phyloP scores from a whole-genome alignment of 2,888 invertebrate species.

The Thumatha senex region DNA sequence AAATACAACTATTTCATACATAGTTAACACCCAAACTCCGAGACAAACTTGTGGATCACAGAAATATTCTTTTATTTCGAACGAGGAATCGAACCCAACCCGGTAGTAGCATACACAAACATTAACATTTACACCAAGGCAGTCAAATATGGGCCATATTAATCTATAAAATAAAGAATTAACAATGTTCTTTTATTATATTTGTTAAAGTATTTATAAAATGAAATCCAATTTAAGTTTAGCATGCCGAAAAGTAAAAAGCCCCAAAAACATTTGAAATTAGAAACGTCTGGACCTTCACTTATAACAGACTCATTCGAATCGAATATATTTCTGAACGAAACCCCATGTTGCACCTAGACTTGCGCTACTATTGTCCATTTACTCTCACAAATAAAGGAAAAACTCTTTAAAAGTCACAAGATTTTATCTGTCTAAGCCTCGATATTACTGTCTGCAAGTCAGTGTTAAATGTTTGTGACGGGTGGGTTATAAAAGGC shows the following conservation, averaged over 20 bases:
- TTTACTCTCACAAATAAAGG: slow-evolving; percentile 44
- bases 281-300: slow-evolving; percentile 19
- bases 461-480: slow-evolving; percentile 66
- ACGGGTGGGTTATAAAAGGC: slow-evolving; percentile 47
- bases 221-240: slow-evolving; percentile 6
- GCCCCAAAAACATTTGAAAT: slow-evolving; percentile 16
- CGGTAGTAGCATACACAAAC: no score
- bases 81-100: no score
- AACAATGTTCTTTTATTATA: no score
- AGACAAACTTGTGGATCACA: no score
- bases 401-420: slow-evolving; percentile 45
- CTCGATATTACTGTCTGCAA: slow-evolving; percentile 62
- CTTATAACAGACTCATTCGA: slow-evolving; percentile 31
- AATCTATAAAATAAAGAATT: no score
- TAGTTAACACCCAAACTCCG: no score
- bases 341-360: slow-evolving; percentile 37
- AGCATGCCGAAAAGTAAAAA: neutral
- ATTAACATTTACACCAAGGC: no score
- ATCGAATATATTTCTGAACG: slow-evolving; percentile 29
- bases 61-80: no score
- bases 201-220: no score
- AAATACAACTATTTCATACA: no score
- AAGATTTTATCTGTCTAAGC: slow-evolving; percentile 52
- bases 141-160: no score
- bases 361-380: slow-evolving; percentile 39